These are phyloP conservation scores for Phragmatobia fuliginosa DNA, from an alignment of 2,888 invertebrate genomes.

Conservation along the genomic window DNA sequence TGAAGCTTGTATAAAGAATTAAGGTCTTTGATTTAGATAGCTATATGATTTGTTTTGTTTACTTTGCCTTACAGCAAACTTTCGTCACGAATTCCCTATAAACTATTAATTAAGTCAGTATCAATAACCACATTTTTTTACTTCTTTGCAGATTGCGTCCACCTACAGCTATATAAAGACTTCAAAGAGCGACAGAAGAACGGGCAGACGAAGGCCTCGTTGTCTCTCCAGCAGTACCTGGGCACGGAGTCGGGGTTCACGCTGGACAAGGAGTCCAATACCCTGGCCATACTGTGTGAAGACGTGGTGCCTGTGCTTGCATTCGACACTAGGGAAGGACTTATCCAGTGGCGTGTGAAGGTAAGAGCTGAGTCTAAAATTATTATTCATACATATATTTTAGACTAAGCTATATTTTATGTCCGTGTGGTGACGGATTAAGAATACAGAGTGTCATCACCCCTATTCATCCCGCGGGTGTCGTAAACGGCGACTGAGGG, in stretches of 20 bases:
- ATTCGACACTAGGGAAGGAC: slow-evolving; percentile 94
- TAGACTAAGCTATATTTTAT: too few relatives aligned
- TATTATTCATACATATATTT: not conserved
- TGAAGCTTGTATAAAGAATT: too few relatives aligned
- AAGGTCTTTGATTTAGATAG: too few relatives aligned
- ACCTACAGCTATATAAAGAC: slow-evolving; percentile 95
- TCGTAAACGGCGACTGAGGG: too few relatives aligned
- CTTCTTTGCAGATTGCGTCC: slow-evolving; percentile 92
- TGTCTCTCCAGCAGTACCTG: slow-evolving; percentile 94
- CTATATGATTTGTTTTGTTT: too few relatives aligned
- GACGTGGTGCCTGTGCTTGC: slow-evolving; percentile 95
- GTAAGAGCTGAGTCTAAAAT: slow-evolving; percentile 56
- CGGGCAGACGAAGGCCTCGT: slow-evolving; percentile 94
- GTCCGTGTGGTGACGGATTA: too few relatives aligned
- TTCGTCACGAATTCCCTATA: too few relatives aligned
- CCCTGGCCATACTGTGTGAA: slow-evolving; percentile 95
- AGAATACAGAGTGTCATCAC: too few relatives aligned
- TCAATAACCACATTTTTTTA: slow-evolving; percentile 31
- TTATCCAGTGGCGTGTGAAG: slow-evolving; percentile 94
- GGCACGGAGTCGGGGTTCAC: slow-evolving; percentile 96
- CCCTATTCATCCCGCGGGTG: too few relatives aligned
- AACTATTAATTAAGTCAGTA: not conserved
- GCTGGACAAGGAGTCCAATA: slow-evolving; percentile 96
- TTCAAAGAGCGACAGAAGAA: slow-evolving; percentile 95
- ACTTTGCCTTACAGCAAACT: too few relatives aligned